A percentile compares a stretch with the other conserved stretches of the same genome.
phyloP scores from a whole-genome alignment of 2,888 invertebrate genomes.

The Hirtodrosophila duncani region DNA sequence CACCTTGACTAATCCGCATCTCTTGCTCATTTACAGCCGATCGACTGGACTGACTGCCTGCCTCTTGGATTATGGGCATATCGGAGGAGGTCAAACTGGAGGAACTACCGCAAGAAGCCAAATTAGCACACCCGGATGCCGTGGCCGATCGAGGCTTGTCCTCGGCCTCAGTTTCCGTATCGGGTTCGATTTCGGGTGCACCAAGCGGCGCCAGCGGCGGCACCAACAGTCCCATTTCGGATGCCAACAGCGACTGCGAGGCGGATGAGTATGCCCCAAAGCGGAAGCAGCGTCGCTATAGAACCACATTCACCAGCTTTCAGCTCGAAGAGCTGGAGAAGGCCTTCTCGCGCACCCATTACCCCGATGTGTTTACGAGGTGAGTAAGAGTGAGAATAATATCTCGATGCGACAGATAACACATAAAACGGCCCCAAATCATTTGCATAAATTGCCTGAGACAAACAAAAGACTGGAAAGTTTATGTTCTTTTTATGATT shows the following conservation, averaged over 20 bases:
- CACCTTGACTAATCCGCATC: constrained; percentile 35
- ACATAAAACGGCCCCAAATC: constrained; percentile 29
- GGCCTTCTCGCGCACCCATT: constrained; percentile 97
- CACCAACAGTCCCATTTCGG: constrained; percentile 80
- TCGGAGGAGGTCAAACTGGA: constrained; percentile 79
- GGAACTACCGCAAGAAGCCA: constrained; percentile 78
- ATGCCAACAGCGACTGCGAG: constrained; percentile 83
- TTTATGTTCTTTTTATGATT: constrained; percentile 27
- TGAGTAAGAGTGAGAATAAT: constrained; percentile 76
- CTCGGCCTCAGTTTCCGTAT: constrained; percentile 31
- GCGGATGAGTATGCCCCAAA: constrained; percentile 90
- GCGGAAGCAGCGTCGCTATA: constrained; percentile 92
- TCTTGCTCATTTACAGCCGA: not conserved
- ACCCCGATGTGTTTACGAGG: constrained; percentile 98
- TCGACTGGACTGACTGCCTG: constrained; percentile 24
- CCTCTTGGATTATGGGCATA: constrained; percentile 78
- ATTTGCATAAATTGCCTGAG: constrained; percentile 56
- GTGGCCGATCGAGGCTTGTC: constrained; percentile 77
- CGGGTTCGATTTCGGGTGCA: constrained; percentile 26
- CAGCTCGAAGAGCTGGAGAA: constrained; percentile 97
- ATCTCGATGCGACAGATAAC: constrained; percentile 9
- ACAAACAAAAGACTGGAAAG: constrained; percentile 11
- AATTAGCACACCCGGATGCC: constrained; percentile 77
- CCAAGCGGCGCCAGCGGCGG: constrained; percentile 77
- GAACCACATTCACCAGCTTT: constrained; percentile 96